These are phyloP conservation scores for Sinocyclocheilus anshuiensis DNA, from an alignment of 2,113 vertebrate genomes.

Conservation along the genomic window DNA sequence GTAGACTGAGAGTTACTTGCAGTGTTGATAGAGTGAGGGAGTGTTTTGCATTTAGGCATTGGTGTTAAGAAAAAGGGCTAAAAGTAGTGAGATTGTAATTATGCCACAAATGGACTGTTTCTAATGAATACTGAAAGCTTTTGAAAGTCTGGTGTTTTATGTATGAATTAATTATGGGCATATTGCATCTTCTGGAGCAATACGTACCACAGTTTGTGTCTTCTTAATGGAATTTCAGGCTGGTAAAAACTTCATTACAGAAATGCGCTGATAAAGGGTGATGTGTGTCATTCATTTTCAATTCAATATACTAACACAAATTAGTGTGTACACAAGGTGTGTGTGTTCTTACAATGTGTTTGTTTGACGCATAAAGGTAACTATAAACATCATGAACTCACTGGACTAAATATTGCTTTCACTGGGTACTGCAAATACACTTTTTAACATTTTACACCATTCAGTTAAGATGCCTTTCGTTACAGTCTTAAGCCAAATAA, in stretches of 20 bases:
- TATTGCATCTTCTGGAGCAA: slow-evolving; percentile 33
- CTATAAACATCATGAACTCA: neutral
- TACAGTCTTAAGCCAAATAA: neutral
- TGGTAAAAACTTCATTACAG: slow-evolving; percentile 46
- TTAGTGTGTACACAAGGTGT: neutral
- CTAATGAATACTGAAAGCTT: slow-evolving; percentile 48
- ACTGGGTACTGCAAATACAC: neutral
- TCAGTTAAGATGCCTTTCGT: neutral
- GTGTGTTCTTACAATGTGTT: neutral
- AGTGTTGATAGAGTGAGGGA: neutral
- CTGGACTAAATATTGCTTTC: neutral
- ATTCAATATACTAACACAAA: neutral
- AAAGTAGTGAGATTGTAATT: slow-evolving; percentile 40
- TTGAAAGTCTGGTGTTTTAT: slow-evolving; percentile 44
- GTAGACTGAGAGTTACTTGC: slow-evolving; percentile 13
- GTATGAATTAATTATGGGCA: slow-evolving; percentile 50
- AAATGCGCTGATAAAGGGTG: slow-evolving; percentile 23
- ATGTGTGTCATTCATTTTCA: slow-evolving; percentile 9
- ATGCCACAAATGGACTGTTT: slow-evolving; percentile 46
- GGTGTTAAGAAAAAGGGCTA: slow-evolving; percentile 30
- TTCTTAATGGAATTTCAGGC: slow-evolving; percentile 48
- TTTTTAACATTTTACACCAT: neutral
- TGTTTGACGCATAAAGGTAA: neutral
- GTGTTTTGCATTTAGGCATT: slow-evolving; percentile 21
- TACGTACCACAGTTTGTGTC: slow-evolving; percentile 4